Evolutionary conservation across 2,888 invertebrate genomes (phyloP), one percentile per base, ranked within the genome.

Genomic region (Isotomurus palustris): DNA sequence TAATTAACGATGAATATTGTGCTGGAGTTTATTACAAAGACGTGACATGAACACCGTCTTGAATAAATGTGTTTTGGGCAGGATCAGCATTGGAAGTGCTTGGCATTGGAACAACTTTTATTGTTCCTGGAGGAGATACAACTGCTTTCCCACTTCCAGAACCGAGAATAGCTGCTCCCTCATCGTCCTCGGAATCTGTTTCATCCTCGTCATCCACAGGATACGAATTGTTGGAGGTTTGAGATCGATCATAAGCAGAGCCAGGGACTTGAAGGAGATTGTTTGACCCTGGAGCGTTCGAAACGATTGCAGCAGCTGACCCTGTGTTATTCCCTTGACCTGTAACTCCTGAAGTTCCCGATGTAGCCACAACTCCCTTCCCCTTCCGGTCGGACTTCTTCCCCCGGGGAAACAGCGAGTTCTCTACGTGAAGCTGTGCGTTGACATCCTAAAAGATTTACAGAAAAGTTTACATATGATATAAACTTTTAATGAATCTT

Each of bases 11-110:
- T n/a, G n/a, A n/a, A n/a, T n/a, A n/a, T n/a, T n/a, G n/a, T n/a
- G 14, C 8, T 27, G n/a, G 17, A 28, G 17, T 58, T n/a, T n/a
- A n/a, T n/a, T 62, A 67, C 10, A 67, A 53, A 2, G 64, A 56
- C 21, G 67, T 67, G 36, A 67, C 60, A 54, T 69, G 69, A 36
- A 69, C 66, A 24, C 69, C 69, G 47, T 69, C 69, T 48, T 68
- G 66, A 8, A 69, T 60, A 28, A 64, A 58, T 6, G 69, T 69
- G 51, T 67, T 64, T 49, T 64, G 64, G 17, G 63, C 58, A 21
- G 52, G 51, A 53, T 60, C 66, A 21, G 61, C 56, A 21, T 27
- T 43, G 21, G 44, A 12, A 17, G 36, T 32, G 27, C 35, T 32
- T n/a, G n/a, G n/a, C n/a, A n/a, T n/a, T n/a, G n/a, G n/a, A n/a